A percentile compares a stretch with the other conserved stretches of the same genome.
Conservation (phyloP, 2,113 vertebrate genomes). For the Columba janthina region DNA sequence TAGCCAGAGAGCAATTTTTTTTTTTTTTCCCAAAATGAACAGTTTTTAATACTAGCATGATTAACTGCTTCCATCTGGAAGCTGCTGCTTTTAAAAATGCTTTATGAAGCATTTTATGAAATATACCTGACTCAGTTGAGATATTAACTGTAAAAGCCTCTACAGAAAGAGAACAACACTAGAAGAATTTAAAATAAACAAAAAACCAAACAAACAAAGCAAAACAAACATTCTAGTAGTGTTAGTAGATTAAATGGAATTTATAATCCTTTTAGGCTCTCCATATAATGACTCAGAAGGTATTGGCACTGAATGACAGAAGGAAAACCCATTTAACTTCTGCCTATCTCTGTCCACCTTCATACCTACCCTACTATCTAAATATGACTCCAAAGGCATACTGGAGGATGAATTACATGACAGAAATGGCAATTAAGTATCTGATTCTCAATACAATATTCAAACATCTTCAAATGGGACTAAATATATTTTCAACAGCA, state of each 20-base stretch:
- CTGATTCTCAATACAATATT: not conserved
- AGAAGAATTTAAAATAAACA: not conserved
- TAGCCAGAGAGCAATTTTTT: not conserved
- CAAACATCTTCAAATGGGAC: not conserved
- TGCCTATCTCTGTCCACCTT: not conserved
- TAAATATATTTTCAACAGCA: not conserved
- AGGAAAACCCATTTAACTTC: not conserved
- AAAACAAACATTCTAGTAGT: not conserved
- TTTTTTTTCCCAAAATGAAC: not conserved
- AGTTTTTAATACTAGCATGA: not conserved
- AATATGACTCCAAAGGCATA: not conserved
- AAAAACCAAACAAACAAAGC: not conserved
- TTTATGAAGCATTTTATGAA: not conserved
- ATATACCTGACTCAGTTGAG: not conserved
- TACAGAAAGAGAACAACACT: not conserved
- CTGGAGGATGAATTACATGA: not conserved
- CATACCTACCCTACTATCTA: not conserved
- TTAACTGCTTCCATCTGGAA: not conserved
- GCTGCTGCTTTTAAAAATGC: not conserved
- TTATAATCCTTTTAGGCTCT: not conserved
- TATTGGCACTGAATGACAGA: not conserved
- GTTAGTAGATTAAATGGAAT: not conserved
- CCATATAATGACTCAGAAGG: not conserved
- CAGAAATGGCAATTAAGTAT: not conserved
- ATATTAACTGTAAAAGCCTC: not conserved